These are phyloP conservation scores for Podilymbus podiceps DNA, from an alignment of 2,113 vertebrate genomes.

Conservation along the genomic window DNA sequence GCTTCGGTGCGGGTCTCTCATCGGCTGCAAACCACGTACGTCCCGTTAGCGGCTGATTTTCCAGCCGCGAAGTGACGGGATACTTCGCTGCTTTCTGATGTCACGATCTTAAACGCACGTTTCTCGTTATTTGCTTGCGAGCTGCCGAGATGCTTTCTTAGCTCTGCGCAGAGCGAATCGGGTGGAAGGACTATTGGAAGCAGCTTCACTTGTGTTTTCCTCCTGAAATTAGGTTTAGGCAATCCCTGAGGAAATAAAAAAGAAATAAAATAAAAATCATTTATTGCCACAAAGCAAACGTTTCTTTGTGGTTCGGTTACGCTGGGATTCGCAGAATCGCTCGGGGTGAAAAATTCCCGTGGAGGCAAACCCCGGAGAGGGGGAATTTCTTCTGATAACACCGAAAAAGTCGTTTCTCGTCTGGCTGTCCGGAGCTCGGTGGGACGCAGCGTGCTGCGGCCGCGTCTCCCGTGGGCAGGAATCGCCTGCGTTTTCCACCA, in stretches of 20 bases:
- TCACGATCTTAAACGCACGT: neutral
- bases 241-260: neutral
- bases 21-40: neutral
- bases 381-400: neutral
- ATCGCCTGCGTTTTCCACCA: too few species aligned
- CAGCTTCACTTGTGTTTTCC: neutral
- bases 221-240: neutral
- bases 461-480: too few species aligned
- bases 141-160: neutral
- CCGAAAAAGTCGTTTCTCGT: neutral
- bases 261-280: too few species aligned
- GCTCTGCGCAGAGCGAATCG: neutral
- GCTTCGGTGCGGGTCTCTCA: neutral
- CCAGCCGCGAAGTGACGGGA: neutral
- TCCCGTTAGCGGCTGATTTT: neutral
- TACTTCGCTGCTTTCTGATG: neutral
- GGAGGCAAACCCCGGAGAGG: neutral
- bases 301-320: neutral
- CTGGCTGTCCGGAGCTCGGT: neutral
- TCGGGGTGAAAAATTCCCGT: neutral
- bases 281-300: neutral
- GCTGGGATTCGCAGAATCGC: neutral
- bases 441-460: neutral
- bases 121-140: neutral
- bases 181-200: neutral